Conservation (phyloP, 2,888 invertebrate genomes). For the Pimpla rufipes region DNA sequence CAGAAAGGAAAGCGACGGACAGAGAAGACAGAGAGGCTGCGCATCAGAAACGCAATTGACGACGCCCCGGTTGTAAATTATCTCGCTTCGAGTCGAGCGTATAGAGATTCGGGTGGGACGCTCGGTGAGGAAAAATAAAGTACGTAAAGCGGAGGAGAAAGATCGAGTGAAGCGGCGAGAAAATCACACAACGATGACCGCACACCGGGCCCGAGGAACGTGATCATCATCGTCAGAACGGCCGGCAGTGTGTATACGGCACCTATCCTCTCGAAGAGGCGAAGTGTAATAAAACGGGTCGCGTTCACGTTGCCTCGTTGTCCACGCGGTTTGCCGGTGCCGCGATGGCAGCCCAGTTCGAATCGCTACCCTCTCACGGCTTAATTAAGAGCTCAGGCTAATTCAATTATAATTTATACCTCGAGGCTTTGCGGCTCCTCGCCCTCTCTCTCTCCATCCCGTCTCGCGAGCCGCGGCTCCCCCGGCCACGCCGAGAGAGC, state of each 20-base stretch:
- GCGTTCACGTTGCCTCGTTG: slow-evolving; percentile 60
- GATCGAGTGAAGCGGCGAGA: slow-evolving; percentile 57
- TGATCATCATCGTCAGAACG: slow-evolving; percentile 61
- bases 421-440: slow-evolving; percentile 69
- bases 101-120: slow-evolving; percentile 42
- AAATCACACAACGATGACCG: slow-evolving; percentile 62
- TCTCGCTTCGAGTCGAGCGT: slow-evolving; percentile 58
- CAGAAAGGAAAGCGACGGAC: slow-evolving; percentile 37
- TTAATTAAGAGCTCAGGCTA: slow-evolving; percentile 83
- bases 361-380: slow-evolving; percentile 59
- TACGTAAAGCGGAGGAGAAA: slow-evolving; percentile 67
- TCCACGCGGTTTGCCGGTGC: slow-evolving; percentile 23
- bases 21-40: slow-evolving; percentile 49
- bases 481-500: slow-evolving; percentile 72
- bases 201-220: slow-evolving; percentile 27
- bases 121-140: slow-evolving; percentile 66
- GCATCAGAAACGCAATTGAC: slow-evolving; percentile 76
- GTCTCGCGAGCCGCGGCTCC: slow-evolving; percentile 39
- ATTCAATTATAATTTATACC: slow-evolving; percentile 84
- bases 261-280: slow-evolving; percentile 36
- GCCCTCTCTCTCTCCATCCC: slow-evolving; percentile 25
- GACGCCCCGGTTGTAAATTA: slow-evolving; percentile 80
- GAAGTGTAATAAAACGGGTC: slow-evolving; percentile 67
- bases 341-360: slow-evolving; percentile 43
- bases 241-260: neutral